Evolutionary conservation across 2,797 vertebrate genomes (phyloP).

Genomic region (Thripadectes ignobilis): DNA sequence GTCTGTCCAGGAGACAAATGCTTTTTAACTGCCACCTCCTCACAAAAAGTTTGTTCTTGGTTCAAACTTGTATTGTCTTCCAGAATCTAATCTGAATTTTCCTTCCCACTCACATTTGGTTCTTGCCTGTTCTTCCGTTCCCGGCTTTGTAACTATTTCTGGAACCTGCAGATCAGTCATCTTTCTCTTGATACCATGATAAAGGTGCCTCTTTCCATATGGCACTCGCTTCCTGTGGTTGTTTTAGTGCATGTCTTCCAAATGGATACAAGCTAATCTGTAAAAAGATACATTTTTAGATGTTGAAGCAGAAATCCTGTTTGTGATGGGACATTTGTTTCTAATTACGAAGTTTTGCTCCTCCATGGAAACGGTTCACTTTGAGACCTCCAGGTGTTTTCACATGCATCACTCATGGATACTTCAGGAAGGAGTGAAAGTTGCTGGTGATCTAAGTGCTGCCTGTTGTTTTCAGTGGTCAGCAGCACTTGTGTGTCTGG

Average conservation of each 20-base stretch:
- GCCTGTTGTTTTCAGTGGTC: background rate
- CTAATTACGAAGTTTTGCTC: background rate
- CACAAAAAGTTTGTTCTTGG: background rate
- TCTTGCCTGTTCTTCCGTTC: conserved; percentile 44
- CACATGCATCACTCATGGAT: background rate
- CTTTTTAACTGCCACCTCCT: background rate
- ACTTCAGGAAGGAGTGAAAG: background rate
- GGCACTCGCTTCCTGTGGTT: background rate
- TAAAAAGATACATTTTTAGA: rapidly evolving
- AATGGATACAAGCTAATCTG: background rate
- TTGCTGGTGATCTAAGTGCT: background rate
- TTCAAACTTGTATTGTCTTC: conserved; percentile 47
- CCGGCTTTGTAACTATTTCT: conserved; percentile 49
- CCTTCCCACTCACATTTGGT: conserved; percentile 33
- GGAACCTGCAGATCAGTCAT: conserved; percentile 44
- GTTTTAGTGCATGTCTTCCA: background rate
- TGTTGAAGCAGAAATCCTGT: background rate
- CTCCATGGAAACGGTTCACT: rapidly evolving
- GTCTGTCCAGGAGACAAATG: conserved; percentile 17
- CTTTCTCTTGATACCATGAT: conserved; percentile 1
- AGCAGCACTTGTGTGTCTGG: background rate
- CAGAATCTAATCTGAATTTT: conserved; percentile 65
- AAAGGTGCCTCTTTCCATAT: background rate
- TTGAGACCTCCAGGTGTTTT: background rate
- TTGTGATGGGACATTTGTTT: background rate